Evolutionary conservation across 2,113 vertebrate species (phyloP).

Genomic region (Daubentonia madagascariensis): DNA sequence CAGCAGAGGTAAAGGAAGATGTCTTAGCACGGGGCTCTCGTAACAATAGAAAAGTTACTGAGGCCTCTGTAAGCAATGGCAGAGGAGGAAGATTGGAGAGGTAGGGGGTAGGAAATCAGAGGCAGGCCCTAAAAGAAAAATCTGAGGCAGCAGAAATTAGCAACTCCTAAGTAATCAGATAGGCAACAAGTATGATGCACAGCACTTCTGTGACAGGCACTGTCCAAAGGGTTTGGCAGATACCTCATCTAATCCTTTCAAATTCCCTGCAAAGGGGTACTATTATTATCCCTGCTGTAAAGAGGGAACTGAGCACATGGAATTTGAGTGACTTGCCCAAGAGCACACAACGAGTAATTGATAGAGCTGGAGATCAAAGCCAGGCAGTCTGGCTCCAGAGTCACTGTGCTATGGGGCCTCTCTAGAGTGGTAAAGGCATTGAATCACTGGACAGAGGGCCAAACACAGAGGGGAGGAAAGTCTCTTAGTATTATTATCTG

Average conservation of each 20-base stretch:
- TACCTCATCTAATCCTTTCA: background rate
- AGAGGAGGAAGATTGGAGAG: background rate
- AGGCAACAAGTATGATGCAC: too few relatives aligned
- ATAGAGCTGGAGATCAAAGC: background rate
- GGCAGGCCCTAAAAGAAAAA: background rate
- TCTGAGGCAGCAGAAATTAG: background rate
- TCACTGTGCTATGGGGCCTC: background rate
- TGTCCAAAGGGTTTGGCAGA: background rate
- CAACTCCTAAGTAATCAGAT: background rate
- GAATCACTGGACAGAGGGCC: background rate
- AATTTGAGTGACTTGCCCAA: background rate
- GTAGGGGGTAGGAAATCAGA: background rate
- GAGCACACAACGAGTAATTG: background rate
- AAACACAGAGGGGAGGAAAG: background rate
- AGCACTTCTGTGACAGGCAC: background rate
- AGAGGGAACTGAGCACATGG: background rate
- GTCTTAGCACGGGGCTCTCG: too few relatives aligned
- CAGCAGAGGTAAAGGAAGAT: background rate
- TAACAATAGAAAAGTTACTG: background rate
- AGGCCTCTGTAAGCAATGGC: background rate
- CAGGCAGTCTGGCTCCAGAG: background rate
- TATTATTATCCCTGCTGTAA: background rate
- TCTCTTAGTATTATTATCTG: background rate
- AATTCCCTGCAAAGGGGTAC: background rate
- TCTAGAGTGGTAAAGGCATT: background rate